phyloP scores from a whole-genome alignment of 2,113 vertebrate genomes.

The Cervus canadensis region DNA sequence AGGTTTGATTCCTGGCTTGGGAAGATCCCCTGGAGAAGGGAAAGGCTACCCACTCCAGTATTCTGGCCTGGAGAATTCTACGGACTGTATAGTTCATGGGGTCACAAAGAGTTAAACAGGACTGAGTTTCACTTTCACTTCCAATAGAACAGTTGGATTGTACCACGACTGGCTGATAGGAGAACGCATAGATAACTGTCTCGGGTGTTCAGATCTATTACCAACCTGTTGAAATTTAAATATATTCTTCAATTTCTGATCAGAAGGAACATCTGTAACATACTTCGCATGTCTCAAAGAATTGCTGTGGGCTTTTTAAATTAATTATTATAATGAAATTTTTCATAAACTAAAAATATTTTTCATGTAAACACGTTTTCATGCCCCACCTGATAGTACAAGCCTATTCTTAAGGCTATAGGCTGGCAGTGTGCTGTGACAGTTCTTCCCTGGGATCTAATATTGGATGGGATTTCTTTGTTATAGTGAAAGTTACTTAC shows the following conservation, averaged over 20 bases:
- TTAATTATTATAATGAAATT: background rate
- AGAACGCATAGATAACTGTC: background rate
- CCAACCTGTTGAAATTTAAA: background rate
- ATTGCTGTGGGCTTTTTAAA: background rate
- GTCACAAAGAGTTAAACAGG: background rate
- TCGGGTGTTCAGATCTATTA: background rate
- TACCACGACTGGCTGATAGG: background rate
- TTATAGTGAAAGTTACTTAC: background rate
- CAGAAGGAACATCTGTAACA: background rate
- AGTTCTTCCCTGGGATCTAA: rapidly evolving
- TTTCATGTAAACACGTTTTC: background rate
- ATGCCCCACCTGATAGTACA: background rate
- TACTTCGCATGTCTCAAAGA: background rate
- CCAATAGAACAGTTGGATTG: background rate
- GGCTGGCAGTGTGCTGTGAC: background rate
- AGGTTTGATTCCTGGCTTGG: background rate
- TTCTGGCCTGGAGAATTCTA: background rate
- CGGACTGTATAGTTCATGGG: background rate
- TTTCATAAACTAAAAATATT: background rate
- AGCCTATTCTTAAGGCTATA: background rate
- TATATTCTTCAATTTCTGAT: background rate
- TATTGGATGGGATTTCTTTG: background rate
- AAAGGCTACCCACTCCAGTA: background rate
- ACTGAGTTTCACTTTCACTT: background rate
- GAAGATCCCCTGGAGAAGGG: background rate